These are phyloP conservation scores for Drosophila nigromelanica DNA, from an alignment of 1,140 invertebrate species.

Conservation along the genomic window DNA sequence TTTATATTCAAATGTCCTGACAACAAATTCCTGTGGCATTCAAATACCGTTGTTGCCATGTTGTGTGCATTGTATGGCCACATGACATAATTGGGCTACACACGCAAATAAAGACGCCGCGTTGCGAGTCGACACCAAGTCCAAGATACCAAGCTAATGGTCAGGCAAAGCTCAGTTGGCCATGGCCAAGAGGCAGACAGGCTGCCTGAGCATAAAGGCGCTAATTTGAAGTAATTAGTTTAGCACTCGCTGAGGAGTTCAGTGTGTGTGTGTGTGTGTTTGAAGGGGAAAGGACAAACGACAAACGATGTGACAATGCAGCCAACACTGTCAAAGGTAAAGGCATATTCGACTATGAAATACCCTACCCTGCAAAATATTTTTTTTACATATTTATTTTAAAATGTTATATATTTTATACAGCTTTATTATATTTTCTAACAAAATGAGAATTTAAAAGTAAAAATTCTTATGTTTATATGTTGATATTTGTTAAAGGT, in stretches of 20 bases:
- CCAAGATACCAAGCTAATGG: slow-evolving; percentile 29
- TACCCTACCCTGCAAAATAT: too few relatives aligned
- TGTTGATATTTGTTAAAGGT: too few relatives aligned
- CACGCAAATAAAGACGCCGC: slow-evolving; percentile 53
- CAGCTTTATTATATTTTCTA: too few relatives aligned
- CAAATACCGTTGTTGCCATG: slow-evolving; percentile 40
- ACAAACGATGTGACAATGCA: slow-evolving; percentile 39
- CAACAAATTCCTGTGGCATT: slow-evolving; percentile 37
- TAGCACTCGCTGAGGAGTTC: slow-evolving; percentile 40
- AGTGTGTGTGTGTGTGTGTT: slow-evolving; percentile 3
- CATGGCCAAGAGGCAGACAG: slow-evolving; percentile 34
- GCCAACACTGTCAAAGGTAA: background rate
- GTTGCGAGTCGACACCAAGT: background rate
- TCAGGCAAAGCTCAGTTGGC: slow-evolving; percentile 46
- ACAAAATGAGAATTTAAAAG: too few relatives aligned
- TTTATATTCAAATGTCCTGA: slow-evolving; percentile 9
- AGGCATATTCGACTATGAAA: background rate
- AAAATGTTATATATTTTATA: too few relatives aligned
- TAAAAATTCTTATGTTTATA: background rate
- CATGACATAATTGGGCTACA: slow-evolving; percentile 48
- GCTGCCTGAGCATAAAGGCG: slow-evolving; percentile 66
- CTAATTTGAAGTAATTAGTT: slow-evolving; percentile 79
- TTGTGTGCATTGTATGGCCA: slow-evolving; percentile 29
- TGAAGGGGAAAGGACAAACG: slow-evolving; percentile 21
- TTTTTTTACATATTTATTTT: too few relatives aligned